Evolutionary conservation across 2,797 vertebrate species (phyloP), one percentile per base, ranked within the genome.

Genomic region (Leptoclinus maculatus): DNA sequence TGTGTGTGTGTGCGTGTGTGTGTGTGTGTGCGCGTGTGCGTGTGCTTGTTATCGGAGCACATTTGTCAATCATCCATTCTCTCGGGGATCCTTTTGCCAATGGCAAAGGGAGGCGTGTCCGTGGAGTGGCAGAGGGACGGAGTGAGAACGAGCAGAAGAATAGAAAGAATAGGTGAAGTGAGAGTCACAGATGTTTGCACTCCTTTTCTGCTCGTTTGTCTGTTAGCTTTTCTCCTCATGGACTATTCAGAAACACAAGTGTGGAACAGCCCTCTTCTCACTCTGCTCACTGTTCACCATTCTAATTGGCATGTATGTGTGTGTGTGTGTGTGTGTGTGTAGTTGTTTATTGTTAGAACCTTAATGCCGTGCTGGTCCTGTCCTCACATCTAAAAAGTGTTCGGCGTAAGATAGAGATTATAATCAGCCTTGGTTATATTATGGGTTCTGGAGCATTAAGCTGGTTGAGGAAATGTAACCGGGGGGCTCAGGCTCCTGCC

Each of bases 111-210:
- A 80, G 89, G 93, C 45, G 88, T 87, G 87, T 74, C 77, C 29
- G 6, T 14, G 19, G 59, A 74, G 66, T 21, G 71, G 38, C 74
- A 43, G 79, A 66, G 73, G 73, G 80, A 71, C 53, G 74, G 45
- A 82, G 67, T 3, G 78, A 78, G 79, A 71, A 68, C 27, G 43
- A 49, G 67, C 34, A 68, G 60, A 60, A 77, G 73, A 82, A 86
- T 77, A 43, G 84, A 65, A 57, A 71, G 83, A 89, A 82, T 59
- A 66, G 65, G 64, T 36, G 71, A 66, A 78, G 82, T 82, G 79
- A 81, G 78, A 92, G 74, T 75, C 83, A 79, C 90, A 91, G 90
- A 89, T 91, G 87, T 86, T 82, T 78, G 71, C 32, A 25, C 62
- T 82, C 16, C 17, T 88, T 79, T 85, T 83, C 49, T 53, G 19